Conservation (phyloP, 2,888 invertebrate species). For the Rhagonycha fulva region DNA sequence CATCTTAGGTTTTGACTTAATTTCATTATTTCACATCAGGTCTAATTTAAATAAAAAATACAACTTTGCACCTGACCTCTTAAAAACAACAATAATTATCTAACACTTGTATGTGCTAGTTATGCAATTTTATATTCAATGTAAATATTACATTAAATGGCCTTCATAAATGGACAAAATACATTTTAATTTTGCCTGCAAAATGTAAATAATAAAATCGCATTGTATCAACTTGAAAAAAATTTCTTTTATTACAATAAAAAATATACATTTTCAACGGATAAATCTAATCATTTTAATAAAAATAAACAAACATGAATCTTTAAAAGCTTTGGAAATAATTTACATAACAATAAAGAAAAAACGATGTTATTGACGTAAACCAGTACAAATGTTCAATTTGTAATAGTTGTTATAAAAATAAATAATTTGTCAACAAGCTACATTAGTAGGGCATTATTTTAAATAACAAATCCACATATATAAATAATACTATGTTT, state of each 20-base stretch:
- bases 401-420: background rate
- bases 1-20: background rate
- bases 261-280: background rate
- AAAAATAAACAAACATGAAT: background rate
- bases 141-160: background rate
- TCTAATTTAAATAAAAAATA: background rate
- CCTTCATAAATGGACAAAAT: background rate
- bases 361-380: background rate
- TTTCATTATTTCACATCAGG: background rate
- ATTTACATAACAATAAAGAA: background rate
- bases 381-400: background rate
- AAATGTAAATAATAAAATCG: background rate
- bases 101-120: background rate
- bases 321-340: background rate
- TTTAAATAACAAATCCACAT: constrained; percentile 32
- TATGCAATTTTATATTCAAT: constrained; percentile 1
- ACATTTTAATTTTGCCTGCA: background rate
- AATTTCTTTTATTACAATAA: background rate
- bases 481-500: constrained; percentile 54
- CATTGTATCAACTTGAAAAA: background rate
- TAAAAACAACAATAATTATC: background rate
- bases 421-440: constrained; percentile 1
- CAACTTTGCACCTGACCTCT: background rate
- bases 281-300: background rate
- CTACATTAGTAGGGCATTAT: background rate